These are phyloP conservation scores for Anguilla obscura DNA, from an alignment of 2,797 vertebrate species.

Conservation along the genomic window DNA sequence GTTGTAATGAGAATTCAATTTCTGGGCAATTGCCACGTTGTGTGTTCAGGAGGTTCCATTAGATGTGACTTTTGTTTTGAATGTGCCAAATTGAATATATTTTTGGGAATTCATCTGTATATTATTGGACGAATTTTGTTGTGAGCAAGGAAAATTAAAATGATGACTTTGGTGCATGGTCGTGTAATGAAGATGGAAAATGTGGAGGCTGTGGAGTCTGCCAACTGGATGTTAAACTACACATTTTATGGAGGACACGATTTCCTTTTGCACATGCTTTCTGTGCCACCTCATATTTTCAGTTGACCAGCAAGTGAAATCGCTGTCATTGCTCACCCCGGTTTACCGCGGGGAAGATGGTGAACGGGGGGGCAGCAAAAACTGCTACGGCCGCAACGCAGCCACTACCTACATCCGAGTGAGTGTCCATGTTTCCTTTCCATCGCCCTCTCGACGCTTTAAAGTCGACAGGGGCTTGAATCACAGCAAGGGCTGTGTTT, in stretches of 20 bases:
- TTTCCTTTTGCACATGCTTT: background rate
- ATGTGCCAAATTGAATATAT: background rate
- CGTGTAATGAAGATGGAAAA: background rate
- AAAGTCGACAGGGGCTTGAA: background rate
- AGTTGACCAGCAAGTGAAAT: conserved; percentile 84
- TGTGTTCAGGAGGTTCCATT: too few relatives aligned
- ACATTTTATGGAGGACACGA: background rate
- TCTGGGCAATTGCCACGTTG: too few relatives aligned
- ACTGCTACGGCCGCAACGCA: conserved; percentile 84
- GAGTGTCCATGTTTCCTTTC: conserved; percentile 51
- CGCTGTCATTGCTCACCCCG: conserved; percentile 75
- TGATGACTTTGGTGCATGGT: background rate
- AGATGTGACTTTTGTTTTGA: background rate
- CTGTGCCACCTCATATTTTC: conserved; percentile 39
- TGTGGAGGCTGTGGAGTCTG: background rate
- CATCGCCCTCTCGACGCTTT: background rate
- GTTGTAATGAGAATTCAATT: too few relatives aligned
- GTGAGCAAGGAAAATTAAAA: background rate
- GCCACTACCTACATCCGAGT: conserved; percentile 72
- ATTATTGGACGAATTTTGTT: background rate
- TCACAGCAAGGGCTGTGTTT: background rate
- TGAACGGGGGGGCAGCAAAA: conserved; percentile 78
- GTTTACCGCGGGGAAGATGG: conserved; percentile 79
- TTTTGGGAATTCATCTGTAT: background rate
- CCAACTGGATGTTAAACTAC: background rate